Base-by-base conservation (phyloP, 2,888 invertebrate genomes). In the Pollenia griseotomentosa region DNA sequence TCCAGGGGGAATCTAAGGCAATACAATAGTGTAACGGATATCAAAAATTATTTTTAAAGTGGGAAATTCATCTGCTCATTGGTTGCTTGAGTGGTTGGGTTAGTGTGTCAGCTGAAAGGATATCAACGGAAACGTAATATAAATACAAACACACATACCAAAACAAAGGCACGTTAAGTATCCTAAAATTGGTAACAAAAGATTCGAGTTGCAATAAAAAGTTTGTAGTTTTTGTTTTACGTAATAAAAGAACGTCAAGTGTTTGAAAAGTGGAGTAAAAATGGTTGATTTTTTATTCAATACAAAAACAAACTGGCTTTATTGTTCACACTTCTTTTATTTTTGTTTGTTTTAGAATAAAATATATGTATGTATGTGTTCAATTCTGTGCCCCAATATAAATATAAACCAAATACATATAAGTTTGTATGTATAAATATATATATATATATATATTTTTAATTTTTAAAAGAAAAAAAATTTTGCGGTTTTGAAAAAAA, bases 81-180 rank as follows among this genome's bases (percentile, higher is more conserved):
- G 40, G 55, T 55, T 78, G 66, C 40, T 57, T 81, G 63, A 11
- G 11, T 83, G 83, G 81, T 86, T 87, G 87, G 89, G 89, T 89
- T 87, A 89, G 87, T 89, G 86, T 89, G 89, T 89, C 89, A 89
- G 85, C 71, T 79, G 70, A 78, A 82, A 79, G 86, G 81, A 85
- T 75, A 86, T 66, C 48, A 81, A 86, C 79, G 83, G 74, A 86
- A 74, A 79, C 42, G 55, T 3, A 44, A 11, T 44, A 65, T 53
- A 9, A 65, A 44, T 61, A 63, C 61, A 65, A 12, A 16, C 42
- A 51, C 42, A 48, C 8, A 48, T 66, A 59, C 33, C 33, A 33
- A 33, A 33, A 33, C 5, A 33, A 33, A 33, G 33, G 33, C 59
- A 19, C 48, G 48, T 68, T 48, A 71, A 14, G 2, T 65, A 80